A percentile compares a stretch with the other conserved stretches of the same genome.
Evolutionary conservation across 2,888 invertebrate species (phyloP).

Genomic region (Tubiluchus corallicola): DNA sequence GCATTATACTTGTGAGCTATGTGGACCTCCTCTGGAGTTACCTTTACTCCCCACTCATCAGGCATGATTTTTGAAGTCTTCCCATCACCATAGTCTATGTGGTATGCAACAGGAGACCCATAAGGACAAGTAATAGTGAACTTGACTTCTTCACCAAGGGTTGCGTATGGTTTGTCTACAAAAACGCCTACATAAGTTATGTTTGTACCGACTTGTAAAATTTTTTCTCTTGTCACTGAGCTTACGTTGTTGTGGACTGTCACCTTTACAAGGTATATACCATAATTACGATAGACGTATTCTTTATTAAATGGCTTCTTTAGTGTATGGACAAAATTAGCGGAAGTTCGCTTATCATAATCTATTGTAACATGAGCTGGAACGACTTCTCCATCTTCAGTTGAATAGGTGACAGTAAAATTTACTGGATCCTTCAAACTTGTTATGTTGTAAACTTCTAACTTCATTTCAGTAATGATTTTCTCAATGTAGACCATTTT

Average conservation of each 20-base stretch:
- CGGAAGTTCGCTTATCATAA: neutral
- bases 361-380: neutral
- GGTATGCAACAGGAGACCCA: neutral
- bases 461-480: neutral
- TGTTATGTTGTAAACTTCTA: neutral
- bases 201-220: neutral
- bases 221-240: neutral
- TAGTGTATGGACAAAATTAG: neutral
- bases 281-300: neutral
- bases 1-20: neutral
- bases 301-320: too few relatives aligned
- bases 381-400: neutral
- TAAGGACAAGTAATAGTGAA: constrained; percentile 1
- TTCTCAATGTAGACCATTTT: neutral
- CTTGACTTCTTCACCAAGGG: neutral
- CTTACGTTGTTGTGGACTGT: neutral
- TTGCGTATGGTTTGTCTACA: neutral
- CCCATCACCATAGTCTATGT: neutral
- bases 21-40: neutral
- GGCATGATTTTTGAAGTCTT: neutral
- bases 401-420: neutral
- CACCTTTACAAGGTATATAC: neutral
- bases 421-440: neutral
- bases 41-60: neutral
- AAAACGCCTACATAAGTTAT: neutral